Conservation (phyloP, 1,140 invertebrate species). For the Neodiprion lecontei region DNA sequence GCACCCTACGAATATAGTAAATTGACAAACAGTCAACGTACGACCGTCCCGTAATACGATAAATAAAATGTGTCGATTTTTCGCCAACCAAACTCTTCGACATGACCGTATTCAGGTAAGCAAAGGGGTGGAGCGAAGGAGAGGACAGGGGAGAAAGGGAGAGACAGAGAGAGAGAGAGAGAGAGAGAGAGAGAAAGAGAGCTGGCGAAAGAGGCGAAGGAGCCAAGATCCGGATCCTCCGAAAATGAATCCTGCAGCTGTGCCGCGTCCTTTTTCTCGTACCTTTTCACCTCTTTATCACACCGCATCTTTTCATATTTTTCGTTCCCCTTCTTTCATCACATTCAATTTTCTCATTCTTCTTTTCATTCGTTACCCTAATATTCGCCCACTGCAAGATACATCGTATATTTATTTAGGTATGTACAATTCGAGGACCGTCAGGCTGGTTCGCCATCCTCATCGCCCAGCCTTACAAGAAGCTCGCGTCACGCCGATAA, state of each 20-base stretch:
- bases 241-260: constrained; percentile 14
- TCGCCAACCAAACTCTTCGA: constrained; percentile 25
- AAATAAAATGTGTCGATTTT: neutral
- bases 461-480: neutral
- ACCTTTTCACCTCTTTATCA: too few species aligned
- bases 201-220: neutral
- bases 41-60: too few species aligned
- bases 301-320: neutral
- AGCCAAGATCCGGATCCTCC: constrained; percentile 17
- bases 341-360: neutral
- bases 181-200: constrained; percentile 7
- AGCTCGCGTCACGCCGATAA: constrained; percentile 4
- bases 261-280: too few species aligned
- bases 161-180: constrained; percentile 3
- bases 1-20: too few species aligned
- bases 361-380: constrained; percentile 8
- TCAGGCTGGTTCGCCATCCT: too few species aligned
- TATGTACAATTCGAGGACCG: too few species aligned
- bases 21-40: too few species aligned
- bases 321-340: constrained; percentile 2
- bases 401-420: too few species aligned
- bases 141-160: constrained; percentile 17
- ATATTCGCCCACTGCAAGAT: too few species aligned
- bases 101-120: constrained; percentile 17
- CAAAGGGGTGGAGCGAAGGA: neutral